These are phyloP conservation scores for Microcebus jonahi DNA, from an alignment of 2,113 vertebrate genomes.

Conservation along the genomic window DNA sequence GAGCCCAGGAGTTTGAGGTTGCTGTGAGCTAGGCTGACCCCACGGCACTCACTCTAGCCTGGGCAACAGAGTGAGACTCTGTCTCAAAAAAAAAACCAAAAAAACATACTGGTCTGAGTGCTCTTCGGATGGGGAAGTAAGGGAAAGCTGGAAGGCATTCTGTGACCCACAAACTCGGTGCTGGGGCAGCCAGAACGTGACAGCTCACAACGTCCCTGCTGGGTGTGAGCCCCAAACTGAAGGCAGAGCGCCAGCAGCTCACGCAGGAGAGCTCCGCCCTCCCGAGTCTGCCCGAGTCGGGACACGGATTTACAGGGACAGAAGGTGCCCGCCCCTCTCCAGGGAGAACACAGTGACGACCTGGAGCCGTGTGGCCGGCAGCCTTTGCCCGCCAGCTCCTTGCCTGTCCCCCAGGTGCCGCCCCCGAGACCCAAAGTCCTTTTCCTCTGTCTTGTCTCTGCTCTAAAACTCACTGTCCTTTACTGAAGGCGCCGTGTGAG, in stretches of 20 bases:
- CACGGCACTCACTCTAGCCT: too few species aligned
- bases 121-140: background rate
- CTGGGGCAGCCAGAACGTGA: too few species aligned
- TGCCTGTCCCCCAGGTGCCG: background rate
- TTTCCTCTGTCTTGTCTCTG: background rate
- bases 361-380: background rate
- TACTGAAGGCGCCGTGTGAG: too few species aligned
- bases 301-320: background rate
- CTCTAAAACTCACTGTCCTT: background rate
- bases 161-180: too few species aligned
- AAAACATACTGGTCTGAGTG: too few species aligned
- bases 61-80: too few species aligned
- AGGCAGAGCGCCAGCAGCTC: accelerated
- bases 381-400: background rate
- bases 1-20: too few species aligned
- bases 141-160: too few species aligned
- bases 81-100: too few species aligned
- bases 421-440: background rate
- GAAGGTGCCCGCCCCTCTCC: background rate
- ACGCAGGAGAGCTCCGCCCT: background rate
- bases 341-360: background rate
- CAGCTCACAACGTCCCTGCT: too few species aligned
- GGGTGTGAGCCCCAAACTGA: background rate
- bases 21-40: too few species aligned
- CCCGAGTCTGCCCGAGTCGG: background rate